A percentile compares a stretch with the other conserved stretches of the same genome.
phyloP scores from a whole-genome alignment of 2,888 invertebrate species.

The Drosophila buzzatii region DNA sequence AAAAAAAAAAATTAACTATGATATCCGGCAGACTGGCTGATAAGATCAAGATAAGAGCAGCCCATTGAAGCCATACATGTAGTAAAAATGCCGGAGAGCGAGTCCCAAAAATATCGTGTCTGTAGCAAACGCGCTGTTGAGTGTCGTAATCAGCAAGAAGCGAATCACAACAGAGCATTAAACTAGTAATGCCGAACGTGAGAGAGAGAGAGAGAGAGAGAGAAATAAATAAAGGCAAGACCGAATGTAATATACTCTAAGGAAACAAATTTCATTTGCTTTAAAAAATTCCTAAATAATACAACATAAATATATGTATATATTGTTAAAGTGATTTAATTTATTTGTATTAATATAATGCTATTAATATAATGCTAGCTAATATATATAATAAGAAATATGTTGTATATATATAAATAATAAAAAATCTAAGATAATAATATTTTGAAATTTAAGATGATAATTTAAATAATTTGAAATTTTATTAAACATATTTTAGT shows the following conservation, averaged over 20 bases:
- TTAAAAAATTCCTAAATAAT: no score
- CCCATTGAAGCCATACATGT: conserved; percentile 22
- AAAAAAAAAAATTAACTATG: conserved; percentile 14
- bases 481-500: no score
- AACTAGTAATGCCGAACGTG: not conserved
- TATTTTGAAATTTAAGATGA: no score
- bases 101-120: conserved; percentile 6
- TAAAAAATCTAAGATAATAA: no score
- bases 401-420: no score
- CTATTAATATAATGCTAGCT: no score
- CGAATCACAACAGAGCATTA: conserved; percentile 32
- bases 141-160: conserved; percentile 28
- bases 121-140: conserved; percentile 10
- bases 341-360: no score
- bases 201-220: not conserved
- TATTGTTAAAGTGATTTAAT: no score
- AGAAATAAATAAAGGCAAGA: not conserved
- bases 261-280: not conserved
- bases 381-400: no score
- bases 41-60: conserved; percentile 41
- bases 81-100: conserved; percentile 30
- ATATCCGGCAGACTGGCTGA: conserved; percentile 26
- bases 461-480: no score
- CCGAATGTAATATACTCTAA: not conserved
- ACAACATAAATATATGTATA: no score